phyloP scores from a whole-genome alignment of 2,113 vertebrate species.

The Pachycephala philippinensis region DNA sequence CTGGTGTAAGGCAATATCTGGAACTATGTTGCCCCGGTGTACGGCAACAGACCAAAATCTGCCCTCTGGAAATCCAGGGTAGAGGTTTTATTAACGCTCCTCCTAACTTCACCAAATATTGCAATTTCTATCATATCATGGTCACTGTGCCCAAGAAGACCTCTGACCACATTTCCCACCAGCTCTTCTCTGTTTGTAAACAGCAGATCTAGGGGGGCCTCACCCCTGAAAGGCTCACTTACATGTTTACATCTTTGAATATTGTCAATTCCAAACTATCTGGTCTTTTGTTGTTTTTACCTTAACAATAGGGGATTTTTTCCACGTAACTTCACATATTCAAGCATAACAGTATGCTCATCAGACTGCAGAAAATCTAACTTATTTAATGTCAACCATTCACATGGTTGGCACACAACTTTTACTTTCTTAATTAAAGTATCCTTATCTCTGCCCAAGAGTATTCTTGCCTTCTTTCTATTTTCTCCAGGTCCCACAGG shows the following conservation, averaged over 20 bases:
- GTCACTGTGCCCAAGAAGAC: not conserved
- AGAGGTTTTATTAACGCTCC: not conserved
- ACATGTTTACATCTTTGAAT: not conserved
- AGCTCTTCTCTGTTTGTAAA: not conserved
- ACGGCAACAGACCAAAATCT: not conserved
- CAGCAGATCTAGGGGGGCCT: not conserved
- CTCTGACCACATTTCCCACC: not conserved
- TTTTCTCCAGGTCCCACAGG: not conserved
- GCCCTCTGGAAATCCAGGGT: not conserved
- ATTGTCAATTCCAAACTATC: not conserved
- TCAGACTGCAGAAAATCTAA: not conserved
- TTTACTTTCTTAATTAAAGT: not conserved
- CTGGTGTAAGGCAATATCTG: too few relatives aligned
- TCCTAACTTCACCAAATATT: not conserved
- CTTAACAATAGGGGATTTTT: fast-evolving
- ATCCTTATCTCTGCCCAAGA: not conserved
- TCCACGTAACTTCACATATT: not conserved
- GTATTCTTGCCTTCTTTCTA: not conserved
- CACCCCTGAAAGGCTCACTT: not conserved
- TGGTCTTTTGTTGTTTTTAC: not conserved
- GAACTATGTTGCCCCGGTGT: too few relatives aligned
- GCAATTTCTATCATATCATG: not conserved
- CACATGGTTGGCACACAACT: fast-evolving
- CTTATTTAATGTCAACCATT: not conserved
- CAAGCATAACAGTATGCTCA: not conserved